Conservation (phyloP, 2,113 vertebrate genomes). For the Forbesichthys papilliferus region DNA sequence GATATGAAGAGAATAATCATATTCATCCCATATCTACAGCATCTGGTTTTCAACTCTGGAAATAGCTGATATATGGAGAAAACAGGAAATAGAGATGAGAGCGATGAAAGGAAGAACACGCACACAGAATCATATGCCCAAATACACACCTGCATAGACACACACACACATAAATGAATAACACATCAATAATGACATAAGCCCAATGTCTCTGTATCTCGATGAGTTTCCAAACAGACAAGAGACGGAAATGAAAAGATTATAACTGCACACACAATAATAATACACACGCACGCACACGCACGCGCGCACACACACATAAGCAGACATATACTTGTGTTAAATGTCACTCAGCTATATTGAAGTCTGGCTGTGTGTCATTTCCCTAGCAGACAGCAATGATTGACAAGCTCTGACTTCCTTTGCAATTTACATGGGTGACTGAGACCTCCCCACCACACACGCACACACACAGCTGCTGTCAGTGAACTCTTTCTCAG, state of each 20-base stretch:
- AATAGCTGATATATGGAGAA: conserved; percentile 59
- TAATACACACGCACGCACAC: conserved; percentile 29
- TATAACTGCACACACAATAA: conserved; percentile 51
- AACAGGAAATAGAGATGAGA: conserved; percentile 61
- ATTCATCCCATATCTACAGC: conserved; percentile 32
- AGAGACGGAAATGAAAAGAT: conserved; percentile 63
- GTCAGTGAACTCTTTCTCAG: background rate
- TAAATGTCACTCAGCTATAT: conserved; percentile 62
- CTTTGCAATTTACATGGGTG: conserved; percentile 55
- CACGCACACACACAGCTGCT: conserved; percentile 1
- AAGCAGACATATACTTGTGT: conserved; percentile 25
- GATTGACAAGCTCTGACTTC: conserved; percentile 57
- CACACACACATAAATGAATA: background rate
- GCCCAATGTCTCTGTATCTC: conserved; percentile 31
- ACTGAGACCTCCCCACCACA: conserved; percentile 20
- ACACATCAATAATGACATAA: conserved; percentile 39
- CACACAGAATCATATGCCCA: conserved; percentile 2
- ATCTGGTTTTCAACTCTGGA: conserved; percentile 37
- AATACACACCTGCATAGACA: background rate
- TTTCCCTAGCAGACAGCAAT: conserved; percentile 35
- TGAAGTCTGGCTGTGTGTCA: conserved; percentile 55
- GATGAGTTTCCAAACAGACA: conserved; percentile 57
- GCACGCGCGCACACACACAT: conserved; percentile 15
- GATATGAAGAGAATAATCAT: conserved; percentile 41
- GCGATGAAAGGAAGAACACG: conserved; percentile 46